Conservation (phyloP, 2,888 invertebrate species). For the Pasiphila rectangulata region DNA sequence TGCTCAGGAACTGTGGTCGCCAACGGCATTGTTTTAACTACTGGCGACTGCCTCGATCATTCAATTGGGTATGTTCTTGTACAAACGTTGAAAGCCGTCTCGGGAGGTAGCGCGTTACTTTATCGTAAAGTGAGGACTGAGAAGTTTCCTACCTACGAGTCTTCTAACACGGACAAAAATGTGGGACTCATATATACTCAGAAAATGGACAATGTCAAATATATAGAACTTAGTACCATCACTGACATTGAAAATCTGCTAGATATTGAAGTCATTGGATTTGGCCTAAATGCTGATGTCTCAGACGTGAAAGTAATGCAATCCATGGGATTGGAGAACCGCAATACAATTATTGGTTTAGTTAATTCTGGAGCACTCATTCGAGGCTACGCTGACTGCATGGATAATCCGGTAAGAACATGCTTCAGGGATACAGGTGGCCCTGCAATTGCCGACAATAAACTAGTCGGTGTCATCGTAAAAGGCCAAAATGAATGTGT, state of each 20-base stretch:
- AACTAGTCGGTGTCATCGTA: constrained; percentile 61
- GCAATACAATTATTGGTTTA: constrained; percentile 25
- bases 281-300: constrained; percentile 63
- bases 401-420: constrained; percentile 63
- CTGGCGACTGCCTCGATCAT: constrained; percentile 53
- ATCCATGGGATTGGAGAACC: constrained; percentile 60
- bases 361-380: constrained; percentile 20
- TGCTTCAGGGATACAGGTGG: constrained; percentile 71
- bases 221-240: constrained; percentile 57
- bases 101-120: constrained; percentile 45
- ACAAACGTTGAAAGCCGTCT: constrained; percentile 59
- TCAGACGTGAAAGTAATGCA: constrained; percentile 57
- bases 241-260: constrained; percentile 44
- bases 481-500: constrained; percentile 59
- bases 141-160: constrained; percentile 58
- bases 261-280: constrained; percentile 63
- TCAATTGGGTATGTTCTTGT: constrained; percentile 57
- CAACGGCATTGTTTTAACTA: constrained; percentile 63
- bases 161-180: constrained; percentile 50
- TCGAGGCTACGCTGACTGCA: constrained; percentile 59
- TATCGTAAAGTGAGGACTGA: constrained; percentile 60
- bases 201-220: constrained; percentile 60
- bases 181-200: constrained; percentile 64
- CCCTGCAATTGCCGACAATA: constrained; percentile 57
- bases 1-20: constrained; percentile 65